These are phyloP conservation scores for Silurus glanis DNA, from an alignment of 2,113 vertebrate genomes.

Conservation along the genomic window DNA sequence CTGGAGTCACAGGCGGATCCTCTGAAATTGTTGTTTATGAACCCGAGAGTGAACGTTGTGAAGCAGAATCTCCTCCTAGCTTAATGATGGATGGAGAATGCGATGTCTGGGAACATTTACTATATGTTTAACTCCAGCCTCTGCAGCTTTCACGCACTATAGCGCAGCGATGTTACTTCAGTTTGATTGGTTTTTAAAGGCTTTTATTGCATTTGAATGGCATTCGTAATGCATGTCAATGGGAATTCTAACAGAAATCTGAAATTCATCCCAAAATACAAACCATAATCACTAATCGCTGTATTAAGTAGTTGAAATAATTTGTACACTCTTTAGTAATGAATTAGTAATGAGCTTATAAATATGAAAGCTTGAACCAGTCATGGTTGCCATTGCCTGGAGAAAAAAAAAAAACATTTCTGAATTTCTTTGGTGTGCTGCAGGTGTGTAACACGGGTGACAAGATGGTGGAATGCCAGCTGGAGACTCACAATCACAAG, in stretches of 20 bases:
- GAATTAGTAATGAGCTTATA: too few relatives aligned
- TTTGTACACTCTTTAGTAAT: too few relatives aligned
- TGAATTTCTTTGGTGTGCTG: not conserved
- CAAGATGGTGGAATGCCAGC: constrained; percentile 98
- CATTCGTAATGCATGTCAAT: not conserved
- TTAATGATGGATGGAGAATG: not conserved
- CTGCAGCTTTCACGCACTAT: not conserved
- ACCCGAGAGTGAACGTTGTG: not conserved
- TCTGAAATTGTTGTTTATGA: not conserved
- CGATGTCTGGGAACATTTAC: not conserved
- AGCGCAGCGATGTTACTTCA: not conserved
- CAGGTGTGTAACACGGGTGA: constrained; percentile 95
- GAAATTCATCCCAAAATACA: not conserved
- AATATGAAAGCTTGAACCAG: not conserved
- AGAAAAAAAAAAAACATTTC: not conserved
- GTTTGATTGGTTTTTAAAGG: not conserved
- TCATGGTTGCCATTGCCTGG: not conserved
- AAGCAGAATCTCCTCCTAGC: not conserved
- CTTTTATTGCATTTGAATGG: not conserved
- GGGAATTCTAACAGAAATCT: not conserved
- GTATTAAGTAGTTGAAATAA: not conserved
- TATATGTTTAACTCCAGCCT: not conserved
- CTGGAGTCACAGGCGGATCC: not conserved
- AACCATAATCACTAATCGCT: not conserved
- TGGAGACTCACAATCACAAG: constrained; percentile 98